phyloP scores from a whole-genome alignment of 1,140 invertebrate genomes.

The Ectropis grisescens region DNA sequence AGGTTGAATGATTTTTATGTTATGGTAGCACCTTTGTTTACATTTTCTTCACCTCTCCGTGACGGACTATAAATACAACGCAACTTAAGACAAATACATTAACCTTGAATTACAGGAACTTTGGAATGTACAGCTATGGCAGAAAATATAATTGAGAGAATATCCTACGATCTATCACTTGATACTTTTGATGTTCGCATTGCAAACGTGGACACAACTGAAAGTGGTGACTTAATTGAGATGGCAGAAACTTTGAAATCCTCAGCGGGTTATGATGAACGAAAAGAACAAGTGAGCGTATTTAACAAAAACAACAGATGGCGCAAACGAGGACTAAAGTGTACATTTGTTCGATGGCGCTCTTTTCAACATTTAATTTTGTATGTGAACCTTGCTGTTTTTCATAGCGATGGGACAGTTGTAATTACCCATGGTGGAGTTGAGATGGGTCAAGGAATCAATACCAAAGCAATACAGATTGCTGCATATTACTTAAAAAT shows the following conservation, averaged over 20 bases:
- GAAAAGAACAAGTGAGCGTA: conserved; percentile 66
- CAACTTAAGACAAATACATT: too few relatives aligned
- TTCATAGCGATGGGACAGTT: conserved; percentile 81
- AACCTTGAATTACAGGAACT: conserved; percentile 69
- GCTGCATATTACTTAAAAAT: conserved; percentile 78
- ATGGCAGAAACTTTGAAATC: conserved; percentile 72
- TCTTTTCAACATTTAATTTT: conserved; percentile 66
- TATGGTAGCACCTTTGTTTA: too few relatives aligned
- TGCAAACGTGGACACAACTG: conserved; percentile 71
- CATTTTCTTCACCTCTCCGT: too few relatives aligned
- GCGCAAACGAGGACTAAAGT: conserved; percentile 78
- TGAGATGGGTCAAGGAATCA: too few relatives aligned
- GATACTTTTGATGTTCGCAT: conserved; percentile 79
- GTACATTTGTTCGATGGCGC: conserved; percentile 75
- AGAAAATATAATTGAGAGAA: conserved; percentile 88
- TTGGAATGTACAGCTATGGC: conserved; percentile 76
- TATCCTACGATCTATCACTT: conserved; percentile 74
- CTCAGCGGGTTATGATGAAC: conserved; percentile 72
- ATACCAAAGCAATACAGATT: conserved; percentile 79
- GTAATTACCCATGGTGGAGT: conserved; percentile 80
- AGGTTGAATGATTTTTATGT: too few relatives aligned
- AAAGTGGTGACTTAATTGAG: conserved; percentile 46
- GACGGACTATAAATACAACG: too few relatives aligned
- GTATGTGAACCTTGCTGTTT: conserved; percentile 76
- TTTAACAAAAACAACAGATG: conserved; percentile 80